Evolutionary conservation across 2,888 invertebrate species (phyloP).

Genomic region (Adela reaumurella): DNA sequence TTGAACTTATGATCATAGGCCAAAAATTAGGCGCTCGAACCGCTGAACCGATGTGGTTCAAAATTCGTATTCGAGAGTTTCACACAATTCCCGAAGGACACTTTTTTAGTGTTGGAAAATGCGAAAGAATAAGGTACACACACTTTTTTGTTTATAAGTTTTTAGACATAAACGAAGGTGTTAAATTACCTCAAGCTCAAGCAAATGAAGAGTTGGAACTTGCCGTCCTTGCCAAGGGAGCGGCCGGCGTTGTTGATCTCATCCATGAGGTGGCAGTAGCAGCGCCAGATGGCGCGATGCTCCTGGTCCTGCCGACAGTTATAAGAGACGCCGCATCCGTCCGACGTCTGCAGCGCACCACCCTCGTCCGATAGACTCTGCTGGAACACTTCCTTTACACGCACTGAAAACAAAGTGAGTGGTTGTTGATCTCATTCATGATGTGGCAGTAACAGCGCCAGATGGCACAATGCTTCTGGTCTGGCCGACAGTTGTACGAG

Average conservation of each 20-base stretch:
- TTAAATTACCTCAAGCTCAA: constrained; percentile 76
- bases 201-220: constrained; percentile 95
- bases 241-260: constrained; percentile 80
- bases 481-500: constrained; percentile 40
- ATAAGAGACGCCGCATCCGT: constrained; percentile 32
- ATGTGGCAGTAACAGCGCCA: constrained; percentile 88
- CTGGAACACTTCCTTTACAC: constrained; percentile 79
- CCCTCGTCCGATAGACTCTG: constrained; percentile 64
- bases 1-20: too few relatives aligned
- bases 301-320: constrained; percentile 49
- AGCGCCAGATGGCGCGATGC: constrained; percentile 73
- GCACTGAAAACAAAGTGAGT: constrained; percentile 61
- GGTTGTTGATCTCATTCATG: constrained; percentile 81
- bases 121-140: too few relatives aligned
- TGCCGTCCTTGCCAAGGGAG: constrained; percentile 94
- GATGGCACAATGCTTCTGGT: constrained; percentile 63
- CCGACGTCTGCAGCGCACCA: constrained; percentile 24
- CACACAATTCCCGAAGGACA: too few relatives aligned
- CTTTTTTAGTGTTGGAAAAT: not conserved
- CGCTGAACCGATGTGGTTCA: too few relatives aligned
- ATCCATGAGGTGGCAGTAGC: constrained; percentile 85
- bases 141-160: too few relatives aligned
- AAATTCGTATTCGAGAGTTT: too few relatives aligned
- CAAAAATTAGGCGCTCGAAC: too few relatives aligned
- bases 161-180: too few relatives aligned